Evolutionary conservation across 2,888 invertebrate species (phyloP).

Genomic region (Volucella zonaria): DNA sequence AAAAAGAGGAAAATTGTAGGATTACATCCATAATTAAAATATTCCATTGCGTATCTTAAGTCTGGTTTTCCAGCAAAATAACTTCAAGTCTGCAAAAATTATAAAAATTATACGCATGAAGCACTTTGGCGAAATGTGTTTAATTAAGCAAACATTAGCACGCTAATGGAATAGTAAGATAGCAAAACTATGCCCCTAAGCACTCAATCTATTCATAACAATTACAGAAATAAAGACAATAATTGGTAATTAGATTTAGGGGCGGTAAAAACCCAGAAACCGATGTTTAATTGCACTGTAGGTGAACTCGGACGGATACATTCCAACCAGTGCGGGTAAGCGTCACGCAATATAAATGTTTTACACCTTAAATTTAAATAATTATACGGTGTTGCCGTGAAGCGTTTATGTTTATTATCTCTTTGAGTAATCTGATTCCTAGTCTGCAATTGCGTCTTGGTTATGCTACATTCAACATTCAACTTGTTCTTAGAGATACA

Average conservation of each 20-base stretch:
- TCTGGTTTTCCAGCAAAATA: too few species aligned
- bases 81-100: too few species aligned
- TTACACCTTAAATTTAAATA: slow-evolving; percentile 33
- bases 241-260: background rate
- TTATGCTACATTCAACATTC: background rate
- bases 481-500: slow-evolving; percentile 11
- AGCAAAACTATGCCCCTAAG: too few species aligned
- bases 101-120: too few species aligned
- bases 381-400: slow-evolving; percentile 18
- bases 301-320: background rate
- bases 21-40: too few species aligned
- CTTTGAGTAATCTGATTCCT: background rate
- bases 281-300: background rate
- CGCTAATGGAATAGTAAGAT: too few species aligned
- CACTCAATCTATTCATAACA: too few species aligned
- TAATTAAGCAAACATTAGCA: too few species aligned
- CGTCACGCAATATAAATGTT: slow-evolving; percentile 43
- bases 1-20: too few species aligned
- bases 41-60: too few species aligned
- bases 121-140: too few species aligned
- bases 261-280: background rate
- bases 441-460: background rate
- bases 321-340: slow-evolving; percentile 9
- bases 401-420: slow-evolving; percentile 5
- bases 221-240: too few species aligned